A percentile compares a stretch with the other conserved stretches of the same genome.
phyloP scores from a whole-genome alignment of 1,140 invertebrate genomes.

The Drosophila pseudoobscura region DNA sequence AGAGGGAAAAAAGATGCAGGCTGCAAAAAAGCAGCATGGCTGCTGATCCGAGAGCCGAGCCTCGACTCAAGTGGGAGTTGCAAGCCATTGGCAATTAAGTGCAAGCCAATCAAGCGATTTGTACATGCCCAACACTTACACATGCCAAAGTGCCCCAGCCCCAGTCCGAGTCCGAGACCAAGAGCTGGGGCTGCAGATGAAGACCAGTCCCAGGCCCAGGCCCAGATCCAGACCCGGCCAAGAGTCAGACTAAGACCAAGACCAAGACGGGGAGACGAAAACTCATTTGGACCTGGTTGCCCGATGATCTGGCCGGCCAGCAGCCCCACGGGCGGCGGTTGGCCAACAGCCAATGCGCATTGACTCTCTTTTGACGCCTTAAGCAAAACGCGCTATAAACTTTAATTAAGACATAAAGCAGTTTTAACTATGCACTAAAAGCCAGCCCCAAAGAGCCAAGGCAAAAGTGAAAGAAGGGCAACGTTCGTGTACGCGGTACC shows the following conservation, averaged over 20 bases:
- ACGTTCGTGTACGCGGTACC: slow-evolving; percentile 1
- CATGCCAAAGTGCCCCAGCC: slow-evolving; percentile 37
- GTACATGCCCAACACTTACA: slow-evolving; percentile 77
- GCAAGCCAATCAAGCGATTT: slow-evolving; percentile 80
- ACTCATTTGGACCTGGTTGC: slow-evolving; percentile 62
- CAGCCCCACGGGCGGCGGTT: slow-evolving; percentile 37
- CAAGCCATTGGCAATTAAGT: slow-evolving; percentile 78
- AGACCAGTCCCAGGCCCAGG: not conserved
- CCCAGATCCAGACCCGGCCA: not conserved
- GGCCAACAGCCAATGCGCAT: slow-evolving; percentile 56
- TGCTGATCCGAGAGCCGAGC: slow-evolving; percentile 21
- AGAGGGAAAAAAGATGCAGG: slow-evolving; percentile 28
- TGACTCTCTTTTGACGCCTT: slow-evolving; percentile 77
- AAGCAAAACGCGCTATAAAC: slow-evolving; percentile 69
- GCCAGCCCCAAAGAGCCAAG: slow-evolving; percentile 25
- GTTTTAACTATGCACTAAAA: slow-evolving; percentile 75
- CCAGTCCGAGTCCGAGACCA: too few species aligned
- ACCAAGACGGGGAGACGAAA: slow-evolving; percentile 16
- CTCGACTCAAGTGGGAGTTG: slow-evolving; percentile 46
- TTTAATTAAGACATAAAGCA: slow-evolving; percentile 80
- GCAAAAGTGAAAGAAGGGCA: slow-evolving; percentile 68
- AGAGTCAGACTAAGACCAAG: too few species aligned
- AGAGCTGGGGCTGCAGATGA: slow-evolving; percentile 15
- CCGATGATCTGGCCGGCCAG: slow-evolving; percentile 51
- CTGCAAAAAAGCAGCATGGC: slow-evolving; percentile 49